A percentile compares a stretch with the other conserved stretches of the same genome.
Conservation (phyloP, 2,113 vertebrate genomes). For the Amblyopsis rosae region DNA sequence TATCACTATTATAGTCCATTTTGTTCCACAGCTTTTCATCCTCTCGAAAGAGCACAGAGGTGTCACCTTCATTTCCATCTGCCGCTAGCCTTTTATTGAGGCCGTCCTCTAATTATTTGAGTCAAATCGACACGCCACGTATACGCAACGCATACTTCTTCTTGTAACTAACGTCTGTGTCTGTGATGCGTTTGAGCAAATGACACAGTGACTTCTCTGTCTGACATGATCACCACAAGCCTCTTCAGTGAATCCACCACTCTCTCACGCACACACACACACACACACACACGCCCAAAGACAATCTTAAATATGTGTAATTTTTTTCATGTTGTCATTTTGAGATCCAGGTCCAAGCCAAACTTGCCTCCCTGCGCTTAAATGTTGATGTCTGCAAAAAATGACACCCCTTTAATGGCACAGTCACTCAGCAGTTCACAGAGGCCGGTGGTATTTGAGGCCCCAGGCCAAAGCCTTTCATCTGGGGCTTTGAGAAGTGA, state of each 20-base stretch:
- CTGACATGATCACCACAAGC: conserved; percentile 30
- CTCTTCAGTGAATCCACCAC: conserved; percentile 23
- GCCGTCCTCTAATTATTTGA: conserved; percentile 42
- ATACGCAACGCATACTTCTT: conserved; percentile 33
- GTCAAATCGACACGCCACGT: neutral
- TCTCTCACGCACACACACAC: conserved; percentile 16
- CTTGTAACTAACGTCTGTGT: conserved; percentile 20
- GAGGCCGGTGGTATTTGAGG: conserved; percentile 65
- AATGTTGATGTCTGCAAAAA: conserved; percentile 54
- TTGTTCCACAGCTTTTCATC: conserved; percentile 39
- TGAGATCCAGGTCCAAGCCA: conserved; percentile 17
- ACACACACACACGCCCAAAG: neutral
- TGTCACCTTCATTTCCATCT: conserved; percentile 25
- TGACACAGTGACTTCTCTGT: conserved; percentile 40
- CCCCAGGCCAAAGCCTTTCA: conserved; percentile 74
- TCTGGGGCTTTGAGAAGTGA: conserved; percentile 65
- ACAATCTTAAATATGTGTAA: neutral
- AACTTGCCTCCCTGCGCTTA: conserved; percentile 34
- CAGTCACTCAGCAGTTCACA: conserved; percentile 58
- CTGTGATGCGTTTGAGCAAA: conserved; percentile 30
- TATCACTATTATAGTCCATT: conserved; percentile 42
- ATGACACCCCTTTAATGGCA: conserved; percentile 51
- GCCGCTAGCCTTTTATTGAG: conserved; percentile 36
- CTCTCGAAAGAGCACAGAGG: conserved; percentile 9
- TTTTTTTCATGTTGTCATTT: conserved; percentile 45